Evolutionary conservation across 1,140 invertebrate genomes (phyloP), one percentile per base, ranked within the genome.

Genomic region (Macrosteles quadrilineatus): DNA sequence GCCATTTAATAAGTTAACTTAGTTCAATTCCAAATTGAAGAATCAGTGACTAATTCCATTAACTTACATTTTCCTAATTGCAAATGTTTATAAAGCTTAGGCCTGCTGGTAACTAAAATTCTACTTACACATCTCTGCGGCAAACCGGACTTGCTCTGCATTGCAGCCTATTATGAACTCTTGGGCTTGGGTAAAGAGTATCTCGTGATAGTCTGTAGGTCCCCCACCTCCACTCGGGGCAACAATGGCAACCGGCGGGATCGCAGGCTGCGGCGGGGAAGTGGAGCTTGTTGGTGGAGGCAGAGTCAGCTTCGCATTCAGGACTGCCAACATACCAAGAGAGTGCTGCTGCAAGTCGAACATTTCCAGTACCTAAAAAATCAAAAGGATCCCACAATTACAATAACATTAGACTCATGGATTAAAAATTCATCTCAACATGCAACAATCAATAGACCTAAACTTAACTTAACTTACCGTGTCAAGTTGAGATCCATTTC

Each of bases 301-400:
- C 11, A 72, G 43, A 40, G 62, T 70, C 25, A 78, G 87, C 81
- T 92, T 91, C 12, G 89, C 91, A 76, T 88, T 88, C 66, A 97
- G 80, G n/a, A 97, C 91, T 66, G 91, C 91, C 30, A 97, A 80
- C 57, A 95, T 88, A 23, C 93, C 94, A 21, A 97, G 80, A 17
- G 93, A 95, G 82, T 97, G 93, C 77, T 96, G 91, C 76, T 95
- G 92, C 36, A 94, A 81, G 80, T 96, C 92, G 21, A 97, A 82
- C 1, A 93, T 95, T 78, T 94, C 93, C 73, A 96, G 82, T 0
- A 69, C 32, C 32, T 36, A 36, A 36, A 36, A 36, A n/a, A n/a
- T n/a, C 32, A 36, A 14, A 36, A 36, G 4, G 14, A 36, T 14
- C 4, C 32, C 32, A n/a, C n/a, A 36, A 14, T 36, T 36, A 6